Percentiles rank a stretch among this genome's conserved stretches.
These are phyloP conservation scores for Etia nguti DNA, from an alignment of 2,113 vertebrate genomes.

Conservation along the genomic window DNA sequence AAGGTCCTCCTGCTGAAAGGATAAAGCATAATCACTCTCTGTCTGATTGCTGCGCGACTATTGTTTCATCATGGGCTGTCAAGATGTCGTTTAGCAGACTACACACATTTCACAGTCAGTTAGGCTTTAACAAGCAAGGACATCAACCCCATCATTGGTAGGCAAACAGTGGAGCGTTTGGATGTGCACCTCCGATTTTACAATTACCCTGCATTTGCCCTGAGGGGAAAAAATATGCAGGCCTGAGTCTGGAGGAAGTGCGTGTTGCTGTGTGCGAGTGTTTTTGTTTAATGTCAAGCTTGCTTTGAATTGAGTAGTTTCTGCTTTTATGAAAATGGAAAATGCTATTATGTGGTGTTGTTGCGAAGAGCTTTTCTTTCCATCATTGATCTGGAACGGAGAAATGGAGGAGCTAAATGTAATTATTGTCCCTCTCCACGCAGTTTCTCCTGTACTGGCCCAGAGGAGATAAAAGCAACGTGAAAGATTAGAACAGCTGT, in stretches of 20 bases:
- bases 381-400: background rate
- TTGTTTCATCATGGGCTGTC: conserved; percentile 44
- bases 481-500: background rate
- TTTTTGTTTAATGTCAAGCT: conserved; percentile 10
- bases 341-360: background rate
- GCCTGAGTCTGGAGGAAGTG: background rate
- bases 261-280: background rate
- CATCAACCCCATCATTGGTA: conserved; percentile 18
- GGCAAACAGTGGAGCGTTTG: conserved; percentile 29
- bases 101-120: conserved; percentile 52
- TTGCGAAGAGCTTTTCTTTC: background rate
- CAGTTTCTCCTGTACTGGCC: background rate
- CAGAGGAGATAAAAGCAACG: background rate
- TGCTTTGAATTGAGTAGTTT: background rate
- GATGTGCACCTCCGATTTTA: conserved; percentile 17
- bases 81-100: conserved; percentile 31
- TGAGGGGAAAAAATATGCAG: background rate
- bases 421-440: background rate
- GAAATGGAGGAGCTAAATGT: background rate
- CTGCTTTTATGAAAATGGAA: background rate
- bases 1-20: background rate
- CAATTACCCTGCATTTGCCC: conserved; percentile 25
- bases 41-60: background rate
- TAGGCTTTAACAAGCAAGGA: conserved; percentile 39
- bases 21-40: background rate